Base-by-base conservation (phyloP, 2,113 vertebrate species). In the Lophius piscatorius region DNA sequence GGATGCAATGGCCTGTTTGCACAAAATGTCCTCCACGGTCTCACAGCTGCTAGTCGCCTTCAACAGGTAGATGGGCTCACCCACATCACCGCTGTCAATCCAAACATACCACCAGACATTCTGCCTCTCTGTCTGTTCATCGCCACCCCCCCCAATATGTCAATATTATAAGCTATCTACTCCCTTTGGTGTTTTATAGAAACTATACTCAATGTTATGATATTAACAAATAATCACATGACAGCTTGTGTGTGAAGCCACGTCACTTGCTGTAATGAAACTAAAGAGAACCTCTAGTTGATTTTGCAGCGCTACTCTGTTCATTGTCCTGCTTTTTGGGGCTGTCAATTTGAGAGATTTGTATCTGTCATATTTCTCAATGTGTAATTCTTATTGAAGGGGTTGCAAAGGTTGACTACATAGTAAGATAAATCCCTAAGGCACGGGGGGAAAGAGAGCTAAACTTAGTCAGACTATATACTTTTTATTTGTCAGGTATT, bases 11-110 rank as follows among this genome's bases (percentile, higher is more conserved):
- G 38, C 87, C 35, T 92, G 83, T 74, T 90, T 98, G 71, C 92
- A 94, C 61, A 92, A 91, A 55, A 89, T 98, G 70, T 80, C 90
- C 80, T 75, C 81, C 66, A 86, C 90, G 75, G 90, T 95, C 63
- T 93, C 85, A 54, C 92, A 93, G 85, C 93, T 97, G 75, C 91
- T 78, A 55, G 89, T 92, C 75, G 91, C 88, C 65, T 94, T 96
- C 75, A 91, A 89, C 66, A 93, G 94, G 96, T 97, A 85, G 35
- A 39, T 44, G 24, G 26, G 16, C 41, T 29, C 18, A 33, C 14
- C 49, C 18, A 3, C 10, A 12, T 34, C 46, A 14, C 40, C 22
- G 44, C 29, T 10, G 10, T 62, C 50, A 24, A 4, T 16, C 9
- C 45, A 3, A 41, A 48, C 23, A 33, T 13, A 42, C 16, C 23